phyloP scores from a whole-genome alignment of 2,888 invertebrate species.

The Oscheius sp. region DNA sequence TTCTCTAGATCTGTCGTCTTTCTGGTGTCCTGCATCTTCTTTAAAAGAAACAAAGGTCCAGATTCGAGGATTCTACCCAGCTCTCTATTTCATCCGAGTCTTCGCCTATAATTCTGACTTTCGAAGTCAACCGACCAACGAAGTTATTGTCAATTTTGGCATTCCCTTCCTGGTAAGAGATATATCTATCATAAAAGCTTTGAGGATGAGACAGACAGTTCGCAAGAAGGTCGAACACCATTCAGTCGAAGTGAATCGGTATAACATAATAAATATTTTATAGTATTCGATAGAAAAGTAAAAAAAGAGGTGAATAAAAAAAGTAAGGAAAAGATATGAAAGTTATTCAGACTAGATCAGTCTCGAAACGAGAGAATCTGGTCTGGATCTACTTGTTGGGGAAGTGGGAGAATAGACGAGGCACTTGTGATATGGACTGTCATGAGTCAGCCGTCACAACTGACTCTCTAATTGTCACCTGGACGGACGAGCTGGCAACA shows the following conservation, averaged over 20 bases:
- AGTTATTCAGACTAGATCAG: slow-evolving; percentile 16
- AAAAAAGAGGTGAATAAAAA: background rate
- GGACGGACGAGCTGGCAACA: background rate
- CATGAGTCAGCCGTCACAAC: slow-evolving; percentile 32
- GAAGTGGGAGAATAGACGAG: background rate
- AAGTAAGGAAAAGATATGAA: slow-evolving; percentile 19
- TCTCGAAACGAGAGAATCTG: slow-evolving; percentile 1
- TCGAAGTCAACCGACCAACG: slow-evolving; percentile 37
- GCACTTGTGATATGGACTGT: slow-evolving; percentile 23
- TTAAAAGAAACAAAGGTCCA: slow-evolving; percentile 25
- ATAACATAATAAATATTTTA: background rate
- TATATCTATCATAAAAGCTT: background rate
- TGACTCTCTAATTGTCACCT: slow-evolving; percentile 53
- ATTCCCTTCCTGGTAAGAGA: slow-evolving; percentile 5
- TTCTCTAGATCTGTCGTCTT: slow-evolving; percentile 33
- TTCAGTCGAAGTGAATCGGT: slow-evolving; percentile 19
- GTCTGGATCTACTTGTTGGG: slow-evolving; percentile 1
- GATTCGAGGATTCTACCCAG: slow-evolving; percentile 36
- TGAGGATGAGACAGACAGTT: background rate
- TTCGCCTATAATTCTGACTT: slow-evolving; percentile 47
- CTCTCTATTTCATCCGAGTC: slow-evolving; percentile 40
- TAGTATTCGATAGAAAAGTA: background rate
- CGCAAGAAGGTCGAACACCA: slow-evolving; percentile 20
- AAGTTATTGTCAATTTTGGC: slow-evolving; percentile 36
- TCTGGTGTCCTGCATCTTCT: slow-evolving; percentile 22